Evolutionary conservation across 2,888 invertebrate species (phyloP).

Genomic region (Augochlorella aurata): DNA sequence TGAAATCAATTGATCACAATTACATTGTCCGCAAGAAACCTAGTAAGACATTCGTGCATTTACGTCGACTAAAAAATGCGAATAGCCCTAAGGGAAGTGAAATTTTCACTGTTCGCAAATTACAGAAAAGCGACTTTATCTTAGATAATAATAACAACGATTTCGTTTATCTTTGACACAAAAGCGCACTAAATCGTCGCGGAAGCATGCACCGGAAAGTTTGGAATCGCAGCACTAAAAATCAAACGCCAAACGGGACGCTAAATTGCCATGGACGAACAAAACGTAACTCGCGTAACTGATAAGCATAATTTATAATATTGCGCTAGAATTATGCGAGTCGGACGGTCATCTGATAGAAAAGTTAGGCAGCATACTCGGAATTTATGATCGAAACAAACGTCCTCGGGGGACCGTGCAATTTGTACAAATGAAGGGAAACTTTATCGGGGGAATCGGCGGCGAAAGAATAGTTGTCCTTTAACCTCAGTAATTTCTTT

Average conservation of each 20-base stretch:
- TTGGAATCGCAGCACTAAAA: neutral
- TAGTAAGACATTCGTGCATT: no score
- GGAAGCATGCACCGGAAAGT: neutral
- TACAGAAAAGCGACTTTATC: neutral
- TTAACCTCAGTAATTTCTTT: neutral
- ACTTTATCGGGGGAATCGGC: neutral
- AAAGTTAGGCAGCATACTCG: slow-evolving; percentile 16
- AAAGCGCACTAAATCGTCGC: neutral
- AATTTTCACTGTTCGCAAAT: no score
- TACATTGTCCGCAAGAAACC: no score
- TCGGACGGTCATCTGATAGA: slow-evolving; percentile 27
- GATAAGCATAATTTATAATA: slow-evolving; percentile 33
- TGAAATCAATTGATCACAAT: no score
- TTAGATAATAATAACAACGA: no score
- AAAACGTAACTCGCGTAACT: neutral
- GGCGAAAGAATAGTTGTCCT: neutral
- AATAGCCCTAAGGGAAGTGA: no score
- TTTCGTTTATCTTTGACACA: neutral
- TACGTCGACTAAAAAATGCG: no score
- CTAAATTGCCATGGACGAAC: slow-evolving; percentile 1
- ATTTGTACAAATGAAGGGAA: slow-evolving; percentile 4
- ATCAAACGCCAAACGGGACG: neutral
- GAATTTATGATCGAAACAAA: slow-evolving; percentile 24
- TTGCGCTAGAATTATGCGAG: slow-evolving; percentile 15
- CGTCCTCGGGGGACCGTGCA: neutral